Conservation (phyloP, 2,888 invertebrate genomes). For the Steinernema hermaphroditum region DNA sequence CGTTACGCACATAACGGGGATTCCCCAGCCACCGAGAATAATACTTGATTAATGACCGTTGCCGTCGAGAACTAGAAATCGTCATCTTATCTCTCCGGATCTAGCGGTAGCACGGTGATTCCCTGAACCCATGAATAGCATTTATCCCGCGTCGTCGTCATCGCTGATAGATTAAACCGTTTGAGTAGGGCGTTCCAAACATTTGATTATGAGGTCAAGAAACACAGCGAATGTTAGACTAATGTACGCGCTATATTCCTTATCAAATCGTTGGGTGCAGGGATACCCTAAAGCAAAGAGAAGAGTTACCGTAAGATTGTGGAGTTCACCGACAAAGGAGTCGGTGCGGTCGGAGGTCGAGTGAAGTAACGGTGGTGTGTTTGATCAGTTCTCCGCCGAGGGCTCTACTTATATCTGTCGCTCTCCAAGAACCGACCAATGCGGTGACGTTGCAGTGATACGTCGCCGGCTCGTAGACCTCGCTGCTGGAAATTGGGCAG, state of each 20-base stretch:
- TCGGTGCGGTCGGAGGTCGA: neutral
- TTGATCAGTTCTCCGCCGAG: neutral
- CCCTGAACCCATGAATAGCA: too few relatives aligned
- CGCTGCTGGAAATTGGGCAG: too few relatives aligned
- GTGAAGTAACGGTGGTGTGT: neutral
- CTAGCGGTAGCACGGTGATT: too few relatives aligned
- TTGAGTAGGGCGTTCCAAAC: too few relatives aligned
- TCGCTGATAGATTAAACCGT: too few relatives aligned
- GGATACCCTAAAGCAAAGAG: neutral
- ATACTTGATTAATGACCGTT: neutral
- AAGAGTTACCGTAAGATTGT: neutral
- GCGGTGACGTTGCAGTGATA: neutral
- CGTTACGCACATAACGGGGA: neutral
- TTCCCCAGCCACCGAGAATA: neutral
- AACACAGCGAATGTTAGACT: too few relatives aligned
- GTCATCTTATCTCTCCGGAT: neutral
- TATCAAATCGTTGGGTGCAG: too few relatives aligned
- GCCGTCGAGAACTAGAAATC: neutral
- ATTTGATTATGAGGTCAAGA: too few relatives aligned
- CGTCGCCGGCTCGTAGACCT: neutral
- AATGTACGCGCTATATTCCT: too few relatives aligned
- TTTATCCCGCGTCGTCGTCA: too few relatives aligned
- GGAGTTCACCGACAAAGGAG: neutral
- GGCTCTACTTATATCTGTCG: slow-evolving; percentile 7
- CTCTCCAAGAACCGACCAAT: neutral